Percentiles rank a stretch among this genome's conserved stretches.
phyloP scores from a whole-genome alignment of 2,797 vertebrate species.

The Lacerta agilis region DNA sequence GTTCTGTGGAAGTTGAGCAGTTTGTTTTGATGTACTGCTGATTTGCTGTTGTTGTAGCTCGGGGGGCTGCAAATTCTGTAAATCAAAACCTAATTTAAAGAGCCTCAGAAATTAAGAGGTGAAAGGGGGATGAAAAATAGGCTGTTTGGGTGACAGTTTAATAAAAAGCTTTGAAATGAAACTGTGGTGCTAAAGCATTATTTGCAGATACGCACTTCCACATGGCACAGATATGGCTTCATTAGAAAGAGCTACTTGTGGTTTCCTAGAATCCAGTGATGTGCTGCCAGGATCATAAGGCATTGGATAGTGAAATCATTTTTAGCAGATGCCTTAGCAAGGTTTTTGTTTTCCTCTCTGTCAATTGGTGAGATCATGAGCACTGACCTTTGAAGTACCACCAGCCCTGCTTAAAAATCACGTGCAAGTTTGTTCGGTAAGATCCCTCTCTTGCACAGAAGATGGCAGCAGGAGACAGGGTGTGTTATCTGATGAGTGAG shows the following conservation, averaged over 20 bases:
- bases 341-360: background rate
- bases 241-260: background rate
- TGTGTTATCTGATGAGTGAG: background rate
- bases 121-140: conserved; percentile 65
- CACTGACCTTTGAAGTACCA: background rate
- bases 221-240: background rate
- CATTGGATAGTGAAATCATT: background rate
- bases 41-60: conserved; percentile 64
- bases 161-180: conserved; percentile 82
- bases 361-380: background rate
- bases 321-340: background rate
- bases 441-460: background rate
- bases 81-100: conserved; percentile 55
- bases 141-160: conserved; percentile 75
- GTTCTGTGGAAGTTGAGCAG: conserved; percentile 44
- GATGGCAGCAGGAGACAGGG: background rate
- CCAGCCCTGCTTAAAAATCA: no score
- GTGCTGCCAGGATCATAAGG: background rate
- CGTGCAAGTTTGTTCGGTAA: background rate
- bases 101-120: conserved; percentile 58
- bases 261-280: background rate
- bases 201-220: background rate
- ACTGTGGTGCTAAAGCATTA: conserved; percentile 61
- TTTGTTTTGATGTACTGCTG: conserved; percentile 61
- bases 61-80: conserved; percentile 67